Base-by-base conservation (phyloP, 2,113 vertebrate genomes). In the Calypte anna region DNA sequence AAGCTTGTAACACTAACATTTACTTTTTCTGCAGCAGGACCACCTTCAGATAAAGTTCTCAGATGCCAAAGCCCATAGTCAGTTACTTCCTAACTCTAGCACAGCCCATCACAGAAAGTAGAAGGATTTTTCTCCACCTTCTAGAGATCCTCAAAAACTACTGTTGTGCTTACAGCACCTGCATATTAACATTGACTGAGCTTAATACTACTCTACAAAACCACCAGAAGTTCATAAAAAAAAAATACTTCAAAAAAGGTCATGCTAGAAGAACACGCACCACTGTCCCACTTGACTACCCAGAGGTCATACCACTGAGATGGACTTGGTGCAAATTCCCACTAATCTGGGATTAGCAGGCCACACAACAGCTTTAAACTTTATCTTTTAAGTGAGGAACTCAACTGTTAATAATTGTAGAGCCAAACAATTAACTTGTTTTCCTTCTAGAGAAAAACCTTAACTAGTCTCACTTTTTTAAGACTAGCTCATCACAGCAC, bases 341-440 rank as follows among this genome's bases (percentile, higher is more conserved):
- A 59, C 28, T 90, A 91, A 90, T 74, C 62, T 28, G 43, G 77
- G 72, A 96, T 94, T 81, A 94, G 55, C 72, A 83, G 72, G 46
- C 40, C 79, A 86, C 31, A 51, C 20, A 77, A 80, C 40, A 86
- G 59, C 44, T 93, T 80, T 67, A 66, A 86, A 62, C 38, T 77
- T 62, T 59, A n/a, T 80, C 58, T 82, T 91, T 85, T 81, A 85
- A 85, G 40, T 19, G 22, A 93, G 8, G 36, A 91, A 73, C 44
- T 84, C 66, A 76, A 90, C 51, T 51, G 40, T 93, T 93, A 80
- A 77, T 55, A 92, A 50, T 4, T 64, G 19, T 4, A 81, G 59
- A 50, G 72, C 17, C 15, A 66, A 36, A 5, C 59, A 95, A 5
- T 48, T 48, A 80, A 70, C 36, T 66, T 81, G 4, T 58, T 43